Conservation (phyloP, 2,113 vertebrate species). For the Eulemur rufifrons region DNA sequence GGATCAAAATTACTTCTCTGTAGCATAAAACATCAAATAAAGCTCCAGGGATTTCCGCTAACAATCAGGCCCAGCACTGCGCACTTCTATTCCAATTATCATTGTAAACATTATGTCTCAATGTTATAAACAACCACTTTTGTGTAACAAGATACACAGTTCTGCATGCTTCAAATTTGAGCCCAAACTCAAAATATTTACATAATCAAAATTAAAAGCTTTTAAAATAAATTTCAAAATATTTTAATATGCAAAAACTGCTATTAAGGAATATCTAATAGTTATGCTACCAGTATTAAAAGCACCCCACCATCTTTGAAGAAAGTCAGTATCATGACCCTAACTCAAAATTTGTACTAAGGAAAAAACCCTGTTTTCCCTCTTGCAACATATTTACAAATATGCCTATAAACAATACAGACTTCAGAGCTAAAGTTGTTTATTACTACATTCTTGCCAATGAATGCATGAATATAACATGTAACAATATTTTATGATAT, state of each 20-base stretch:
- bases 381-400: background rate
- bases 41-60: background rate
- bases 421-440: background rate
- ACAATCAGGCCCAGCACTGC: too few relatives aligned
- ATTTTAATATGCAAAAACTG: background rate
- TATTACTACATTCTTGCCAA: background rate
- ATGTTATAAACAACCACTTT: background rate
- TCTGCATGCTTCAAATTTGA: background rate
- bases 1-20: background rate
- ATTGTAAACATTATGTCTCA: background rate
- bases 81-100: too few relatives aligned
- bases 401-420: background rate
- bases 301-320: background rate
- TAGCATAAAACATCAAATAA: background rate
- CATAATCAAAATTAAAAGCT: background rate
- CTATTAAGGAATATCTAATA: background rate
- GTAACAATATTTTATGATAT: background rate
- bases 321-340: background rate
- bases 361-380: background rate
- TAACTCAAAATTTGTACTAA: background rate
- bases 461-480: background rate
- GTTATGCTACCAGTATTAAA: background rate
- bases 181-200: background rate
- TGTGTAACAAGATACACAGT: background rate
- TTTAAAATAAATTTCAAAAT: slow-evolving; percentile 6